phyloP scores from a whole-genome alignment of 2,888 invertebrate genomes.

The Mechanitis mazaeus region DNA sequence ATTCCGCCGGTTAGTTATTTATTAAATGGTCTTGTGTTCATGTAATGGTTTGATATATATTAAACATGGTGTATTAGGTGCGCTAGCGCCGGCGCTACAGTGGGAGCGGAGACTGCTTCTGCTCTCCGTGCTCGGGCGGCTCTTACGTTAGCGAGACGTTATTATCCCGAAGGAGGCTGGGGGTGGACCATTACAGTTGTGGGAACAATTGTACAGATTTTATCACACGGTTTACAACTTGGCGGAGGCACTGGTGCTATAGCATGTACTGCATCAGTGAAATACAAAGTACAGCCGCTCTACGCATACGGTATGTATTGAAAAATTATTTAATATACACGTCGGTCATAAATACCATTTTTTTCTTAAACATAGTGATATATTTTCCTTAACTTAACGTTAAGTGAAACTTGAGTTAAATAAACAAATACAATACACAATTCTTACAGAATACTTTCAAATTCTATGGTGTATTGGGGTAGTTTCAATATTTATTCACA shows the following conservation, averaged over 20 bases:
- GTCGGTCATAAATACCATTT: too few species aligned
- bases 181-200: conserved; percentile 88
- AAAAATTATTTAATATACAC: too few species aligned
- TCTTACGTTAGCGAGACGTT: conserved; percentile 82
- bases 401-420: conserved; percentile 1
- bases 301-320: conserved; percentile 79
- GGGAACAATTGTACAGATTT: conserved; percentile 82
- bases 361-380: too few species aligned
- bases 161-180: conserved; percentile 93
- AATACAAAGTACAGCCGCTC: conserved; percentile 78
- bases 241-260: conserved; percentile 80
- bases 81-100: conserved; percentile 70
- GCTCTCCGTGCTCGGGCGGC: conserved; percentile 78
- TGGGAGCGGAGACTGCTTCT: conserved; percentile 64
- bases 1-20: conserved; percentile 68
- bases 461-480: background rate
- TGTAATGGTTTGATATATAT: conserved; percentile 16
- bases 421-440: background rate
- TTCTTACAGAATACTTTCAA: background rate
- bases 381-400: background rate
- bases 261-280: conserved; percentile 78
- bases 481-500: conserved; percentile 6
- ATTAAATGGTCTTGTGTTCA: conserved; percentile 19
- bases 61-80: conserved; percentile 61
- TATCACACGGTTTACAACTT: conserved; percentile 86